phyloP scores from a whole-genome alignment of 2,113 vertebrate genomes.

The Eudyptes chrysolophus region DNA sequence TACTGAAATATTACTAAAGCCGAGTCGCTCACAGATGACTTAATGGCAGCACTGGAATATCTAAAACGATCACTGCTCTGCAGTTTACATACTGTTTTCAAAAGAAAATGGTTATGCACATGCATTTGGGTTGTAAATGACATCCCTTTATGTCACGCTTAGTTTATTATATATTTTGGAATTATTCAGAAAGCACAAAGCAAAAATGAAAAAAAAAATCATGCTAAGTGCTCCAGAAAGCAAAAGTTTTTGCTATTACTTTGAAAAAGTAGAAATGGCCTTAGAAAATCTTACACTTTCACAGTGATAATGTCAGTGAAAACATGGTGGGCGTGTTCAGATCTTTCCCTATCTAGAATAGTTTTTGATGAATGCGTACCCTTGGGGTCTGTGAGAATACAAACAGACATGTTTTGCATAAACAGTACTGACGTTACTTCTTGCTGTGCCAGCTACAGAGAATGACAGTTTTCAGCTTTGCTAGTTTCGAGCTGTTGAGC shows the following conservation, averaged over 20 bases:
- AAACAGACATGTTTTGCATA: not conserved
- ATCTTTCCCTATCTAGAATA: not conserved
- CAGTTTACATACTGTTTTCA: not conserved
- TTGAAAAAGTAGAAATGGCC: not conserved
- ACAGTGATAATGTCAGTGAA: not conserved
- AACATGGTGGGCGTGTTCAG: not conserved
- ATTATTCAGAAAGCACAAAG: not conserved
- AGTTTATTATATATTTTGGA: not conserved
- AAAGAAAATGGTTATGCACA: not conserved
- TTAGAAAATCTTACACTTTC: not conserved
- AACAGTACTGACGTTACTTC: not conserved
- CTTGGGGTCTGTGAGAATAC: not conserved
- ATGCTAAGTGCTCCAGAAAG: not conserved
- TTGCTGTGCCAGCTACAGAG: not conserved
- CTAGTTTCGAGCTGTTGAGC: not conserved
- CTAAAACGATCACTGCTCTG: not conserved
- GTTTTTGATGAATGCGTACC: not conserved
- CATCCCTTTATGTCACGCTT: not conserved
- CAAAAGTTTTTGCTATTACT: not conserved
- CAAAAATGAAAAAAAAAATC: not conserved
- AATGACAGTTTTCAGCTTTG: not conserved
- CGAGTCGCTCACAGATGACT: not conserved
- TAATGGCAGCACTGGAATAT: not conserved
- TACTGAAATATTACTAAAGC: not conserved
- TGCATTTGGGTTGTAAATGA: constrained; percentile 23